Base-by-base conservation (phyloP, 2,113 vertebrate species). In the Urocynchramus pylzowi region DNA sequence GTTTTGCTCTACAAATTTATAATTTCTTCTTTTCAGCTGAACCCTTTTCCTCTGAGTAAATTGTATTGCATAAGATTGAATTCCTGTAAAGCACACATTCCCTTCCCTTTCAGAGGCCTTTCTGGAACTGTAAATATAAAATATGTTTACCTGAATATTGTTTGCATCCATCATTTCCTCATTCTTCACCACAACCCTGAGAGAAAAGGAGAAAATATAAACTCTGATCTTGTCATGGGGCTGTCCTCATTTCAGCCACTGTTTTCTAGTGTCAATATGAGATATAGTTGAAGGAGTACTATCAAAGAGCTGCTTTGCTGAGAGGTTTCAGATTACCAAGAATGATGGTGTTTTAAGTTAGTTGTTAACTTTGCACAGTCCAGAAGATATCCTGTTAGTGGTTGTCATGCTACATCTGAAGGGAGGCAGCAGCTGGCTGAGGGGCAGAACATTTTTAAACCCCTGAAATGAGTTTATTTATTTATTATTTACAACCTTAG, bases 111-210 rank as follows among this genome's bases (percentile, higher is more conserved):
- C 70, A 76, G 77, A 79, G 79, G 28, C 35, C 57, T 84, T 93
- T 79, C 56, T 87, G 67, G 44, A 45, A 87, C 13, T 60, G 24
- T 73, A 85, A 91, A 95, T 83, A 85, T 47, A 85, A 93, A 87
- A 91, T 85, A 64, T 8, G 6, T 47, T 93, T 83, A 85, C 70
- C 20, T 85, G 60, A 94, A 73, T 94, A 91, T 69, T 90, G 70
- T 96, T 95, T 95, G 75, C 78, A 94, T 94, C 70, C 61, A 91
- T 94, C 87, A 90, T 73, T 94, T 96, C 67, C 60, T 91, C 53
- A 88, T 76, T 94, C 61, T 45, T 26, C 23, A 53, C 49, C n/a
- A 24, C 0, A 8, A 65, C 20, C 69, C 65, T 65, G 65, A 82
- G 74, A 93, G 41, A 88, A 85, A 79, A 79, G 37, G 4, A 79